Conservation (phyloP, 2,797 vertebrate genomes). For the Gambusia yucatana region DNA sequence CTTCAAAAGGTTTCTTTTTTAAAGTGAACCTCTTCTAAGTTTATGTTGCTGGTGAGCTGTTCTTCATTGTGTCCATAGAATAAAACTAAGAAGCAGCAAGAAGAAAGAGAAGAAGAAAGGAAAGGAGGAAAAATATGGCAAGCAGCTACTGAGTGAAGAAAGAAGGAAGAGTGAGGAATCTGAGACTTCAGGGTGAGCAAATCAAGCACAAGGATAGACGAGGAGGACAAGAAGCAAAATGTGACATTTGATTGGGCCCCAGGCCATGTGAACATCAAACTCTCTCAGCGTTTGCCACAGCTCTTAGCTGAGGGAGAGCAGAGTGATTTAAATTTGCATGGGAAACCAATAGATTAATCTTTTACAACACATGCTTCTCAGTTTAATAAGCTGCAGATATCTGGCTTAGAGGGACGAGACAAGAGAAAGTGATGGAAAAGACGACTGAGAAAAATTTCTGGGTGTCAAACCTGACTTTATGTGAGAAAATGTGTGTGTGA, state of each 20-base stretch:
- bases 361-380: conserved; percentile 78
- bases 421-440: conserved; percentile 3
- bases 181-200: conserved; percentile 22
- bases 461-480: conserved; percentile 57
- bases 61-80: neutral
- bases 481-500: conserved; percentile 70
- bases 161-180: conserved; percentile 18
- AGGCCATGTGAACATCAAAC: conserved; percentile 59
- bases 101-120: conserved; percentile 15
- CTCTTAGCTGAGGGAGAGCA: conserved; percentile 65
- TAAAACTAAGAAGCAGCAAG: conserved; percentile 17
- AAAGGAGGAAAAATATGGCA: conserved; percentile 22
- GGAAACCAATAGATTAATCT: conserved; percentile 79
- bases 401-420: conserved; percentile 61
- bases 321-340: conserved; percentile 76
- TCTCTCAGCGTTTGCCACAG: conserved; percentile 51
- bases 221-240: conserved; percentile 27
- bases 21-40: conserved; percentile 8
- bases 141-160: conserved; percentile 1
- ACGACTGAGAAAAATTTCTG: conserved; percentile 53
- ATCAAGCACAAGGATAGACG: conserved; percentile 27
- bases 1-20: neutral
- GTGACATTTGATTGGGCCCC: conserved; percentile 62
- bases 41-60: neutral
- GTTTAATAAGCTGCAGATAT: conserved; percentile 78